Evolutionary conservation across 2,888 invertebrate species (phyloP).

Genomic region (Esperia sulphurella): DNA sequence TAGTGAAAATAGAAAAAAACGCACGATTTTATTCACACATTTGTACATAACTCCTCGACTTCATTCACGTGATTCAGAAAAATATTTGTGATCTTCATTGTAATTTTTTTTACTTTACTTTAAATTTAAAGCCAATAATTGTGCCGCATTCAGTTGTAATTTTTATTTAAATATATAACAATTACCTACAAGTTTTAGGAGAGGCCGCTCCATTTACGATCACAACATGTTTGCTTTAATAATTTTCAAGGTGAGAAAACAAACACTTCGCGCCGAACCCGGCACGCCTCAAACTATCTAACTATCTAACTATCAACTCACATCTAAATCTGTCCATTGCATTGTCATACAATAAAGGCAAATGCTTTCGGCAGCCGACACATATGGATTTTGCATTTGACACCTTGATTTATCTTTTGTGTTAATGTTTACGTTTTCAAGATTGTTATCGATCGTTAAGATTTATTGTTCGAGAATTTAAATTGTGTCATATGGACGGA

Average conservation of each 20-base stretch:
- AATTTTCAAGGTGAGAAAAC: slow-evolving; percentile 21
- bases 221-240: slow-evolving; percentile 14
- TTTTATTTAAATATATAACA: neutral
- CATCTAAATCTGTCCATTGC: slow-evolving; percentile 22
- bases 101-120: neutral
- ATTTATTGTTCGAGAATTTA: slow-evolving; percentile 14
- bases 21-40: slow-evolving; percentile 1
- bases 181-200: slow-evolving; percentile 2
- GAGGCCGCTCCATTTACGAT: slow-evolving; percentile 1
- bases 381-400: slow-evolving; percentile 16
- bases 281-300: neutral
- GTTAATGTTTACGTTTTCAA: slow-evolving; percentile 23
- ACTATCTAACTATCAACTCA: slow-evolving; percentile 11
- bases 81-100: neutral
- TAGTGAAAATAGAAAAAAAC: slow-evolving; percentile 14
- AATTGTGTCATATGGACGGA: neutral
- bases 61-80: slow-evolving; percentile 1
- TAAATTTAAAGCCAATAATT: neutral
- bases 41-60: neutral
- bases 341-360: slow-evolving; percentile 16
- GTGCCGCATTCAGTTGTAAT: neutral
- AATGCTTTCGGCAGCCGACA: slow-evolving; percentile 14
- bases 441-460: slow-evolving; percentile 20
- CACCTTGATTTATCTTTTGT: slow-evolving; percentile 22
- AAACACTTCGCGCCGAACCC: slow-evolving; percentile 7